phyloP scores from a whole-genome alignment of 2,888 invertebrate species.

The Netelia inedita region DNA sequence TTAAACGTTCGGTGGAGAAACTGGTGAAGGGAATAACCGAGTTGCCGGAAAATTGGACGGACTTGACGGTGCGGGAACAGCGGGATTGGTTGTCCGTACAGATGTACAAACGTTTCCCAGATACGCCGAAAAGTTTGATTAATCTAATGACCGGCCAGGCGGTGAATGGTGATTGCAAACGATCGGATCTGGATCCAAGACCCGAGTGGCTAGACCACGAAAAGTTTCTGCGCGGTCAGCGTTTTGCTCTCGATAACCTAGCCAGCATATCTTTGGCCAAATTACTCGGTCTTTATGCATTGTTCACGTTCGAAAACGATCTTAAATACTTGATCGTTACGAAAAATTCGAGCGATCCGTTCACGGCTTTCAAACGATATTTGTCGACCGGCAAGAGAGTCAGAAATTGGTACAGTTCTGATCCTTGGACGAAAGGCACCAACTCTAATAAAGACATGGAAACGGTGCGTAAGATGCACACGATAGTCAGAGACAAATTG shows the following conservation, averaged over 20 bases:
- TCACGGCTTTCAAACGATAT: slow-evolving; percentile 85
- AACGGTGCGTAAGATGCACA: slow-evolving; percentile 85
- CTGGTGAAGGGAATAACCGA: neutral
- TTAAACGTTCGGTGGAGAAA: slow-evolving; percentile 10
- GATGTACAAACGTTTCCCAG: neutral
- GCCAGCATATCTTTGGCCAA: slow-evolving; percentile 81
- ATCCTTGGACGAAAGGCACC: slow-evolving; percentile 85
- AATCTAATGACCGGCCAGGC: slow-evolving; percentile 41
- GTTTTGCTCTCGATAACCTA: slow-evolving; percentile 84
- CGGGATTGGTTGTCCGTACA: slow-evolving; percentile 41
- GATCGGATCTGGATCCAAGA: slow-evolving; percentile 67
- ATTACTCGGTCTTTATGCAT: slow-evolving; percentile 82
- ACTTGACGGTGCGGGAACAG: slow-evolving; percentile 53
- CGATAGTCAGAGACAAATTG: slow-evolving; percentile 79
- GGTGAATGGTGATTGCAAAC: slow-evolving; percentile 74
- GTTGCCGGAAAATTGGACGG: slow-evolving; percentile 60
- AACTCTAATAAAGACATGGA: slow-evolving; percentile 84
- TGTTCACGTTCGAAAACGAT: slow-evolving; percentile 84
- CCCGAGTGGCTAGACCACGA: slow-evolving; percentile 85
- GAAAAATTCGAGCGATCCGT: slow-evolving; percentile 85
- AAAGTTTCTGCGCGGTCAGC: slow-evolving; percentile 85
- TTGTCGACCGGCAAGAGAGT: slow-evolving; percentile 85
- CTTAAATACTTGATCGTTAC: slow-evolving; percentile 85
- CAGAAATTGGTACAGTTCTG: slow-evolving; percentile 86
- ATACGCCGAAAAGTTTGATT: slow-evolving; percentile 62